phyloP scores from a whole-genome alignment of 2,888 invertebrate genomes.

The Phalangium opilio region DNA sequence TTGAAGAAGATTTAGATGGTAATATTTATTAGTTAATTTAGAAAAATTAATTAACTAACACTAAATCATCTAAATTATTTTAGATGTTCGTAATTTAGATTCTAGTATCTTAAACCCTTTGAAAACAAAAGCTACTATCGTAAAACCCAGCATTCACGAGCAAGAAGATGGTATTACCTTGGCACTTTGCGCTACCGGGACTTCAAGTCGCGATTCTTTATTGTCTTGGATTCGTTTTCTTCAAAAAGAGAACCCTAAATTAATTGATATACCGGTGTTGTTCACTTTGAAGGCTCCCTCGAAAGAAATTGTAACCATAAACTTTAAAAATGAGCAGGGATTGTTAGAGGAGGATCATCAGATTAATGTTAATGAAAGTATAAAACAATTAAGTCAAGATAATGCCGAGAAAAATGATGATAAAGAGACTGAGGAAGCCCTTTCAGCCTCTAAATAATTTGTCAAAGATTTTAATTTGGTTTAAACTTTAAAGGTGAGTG shows the following conservation, averaged over 20 bases:
- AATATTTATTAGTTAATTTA: slow-evolving; percentile 1
- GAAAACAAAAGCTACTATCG: slow-evolving; percentile 22
- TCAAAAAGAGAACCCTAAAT: slow-evolving; percentile 53
- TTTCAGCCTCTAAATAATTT: too few species aligned
- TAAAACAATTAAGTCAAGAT: too few species aligned
- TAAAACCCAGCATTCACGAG: slow-evolving; percentile 61
- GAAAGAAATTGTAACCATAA: slow-evolving; percentile 25
- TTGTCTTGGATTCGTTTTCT: slow-evolving; percentile 77
- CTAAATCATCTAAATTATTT: slow-evolving; percentile 1
- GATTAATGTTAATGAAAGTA: too few species aligned
- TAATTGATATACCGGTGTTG: slow-evolving; percentile 62
- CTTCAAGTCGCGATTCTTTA: slow-evolving; percentile 64
- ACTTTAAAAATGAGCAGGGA: slow-evolving; percentile 4
- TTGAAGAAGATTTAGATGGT: slow-evolving; percentile 33
- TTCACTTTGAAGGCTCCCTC: slow-evolving; percentile 58
- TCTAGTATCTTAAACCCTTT: slow-evolving; percentile 22
- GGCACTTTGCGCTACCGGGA: slow-evolving; percentile 77
- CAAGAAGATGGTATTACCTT: slow-evolving; percentile 82
- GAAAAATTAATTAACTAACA: background rate
- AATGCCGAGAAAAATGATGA: too few species aligned
- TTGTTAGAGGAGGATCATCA: too few species aligned
- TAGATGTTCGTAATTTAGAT: slow-evolving; percentile 45
- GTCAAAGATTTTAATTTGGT: too few species aligned
- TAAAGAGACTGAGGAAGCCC: too few species aligned
- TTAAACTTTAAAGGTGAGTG: too few species aligned